Conservation (phyloP, 2,113 vertebrate species). For the Lycocorax pyrrhopterus region DNA sequence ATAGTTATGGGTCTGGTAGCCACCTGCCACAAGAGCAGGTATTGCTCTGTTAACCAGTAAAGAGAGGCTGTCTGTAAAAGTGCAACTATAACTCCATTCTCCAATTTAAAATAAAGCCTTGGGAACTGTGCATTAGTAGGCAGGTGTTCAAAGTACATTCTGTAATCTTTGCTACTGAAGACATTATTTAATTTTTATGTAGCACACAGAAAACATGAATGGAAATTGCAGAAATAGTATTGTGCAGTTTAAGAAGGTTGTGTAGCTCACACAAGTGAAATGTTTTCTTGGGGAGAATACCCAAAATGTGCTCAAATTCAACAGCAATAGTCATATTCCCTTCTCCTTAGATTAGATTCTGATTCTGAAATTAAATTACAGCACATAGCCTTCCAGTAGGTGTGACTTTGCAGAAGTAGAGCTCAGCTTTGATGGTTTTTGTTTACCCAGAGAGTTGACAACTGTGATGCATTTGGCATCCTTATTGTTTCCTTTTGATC, state of each 20-base stretch:
- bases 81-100: background rate
- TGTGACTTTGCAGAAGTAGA: background rate
- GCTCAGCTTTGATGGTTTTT: background rate
- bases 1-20: background rate
- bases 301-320: background rate
- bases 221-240: background rate
- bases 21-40: background rate
- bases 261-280: background rate
- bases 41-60: background rate
- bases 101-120: background rate
- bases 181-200: background rate
- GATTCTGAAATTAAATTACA: background rate
- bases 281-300: background rate
- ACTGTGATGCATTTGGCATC: background rate
- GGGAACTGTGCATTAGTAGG: background rate
- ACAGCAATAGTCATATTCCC: background rate
- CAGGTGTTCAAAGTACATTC: background rate
- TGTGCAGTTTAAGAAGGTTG: background rate
- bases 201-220: background rate
- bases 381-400: background rate
- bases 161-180: background rate
- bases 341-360: background rate
- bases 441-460: background rate
- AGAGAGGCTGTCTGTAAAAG: background rate
- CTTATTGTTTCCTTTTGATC: background rate